These are phyloP conservation scores for Macrosiphum euphorbiae DNA, from an alignment of 2,888 invertebrate species.

Conservation along the genomic window DNA sequence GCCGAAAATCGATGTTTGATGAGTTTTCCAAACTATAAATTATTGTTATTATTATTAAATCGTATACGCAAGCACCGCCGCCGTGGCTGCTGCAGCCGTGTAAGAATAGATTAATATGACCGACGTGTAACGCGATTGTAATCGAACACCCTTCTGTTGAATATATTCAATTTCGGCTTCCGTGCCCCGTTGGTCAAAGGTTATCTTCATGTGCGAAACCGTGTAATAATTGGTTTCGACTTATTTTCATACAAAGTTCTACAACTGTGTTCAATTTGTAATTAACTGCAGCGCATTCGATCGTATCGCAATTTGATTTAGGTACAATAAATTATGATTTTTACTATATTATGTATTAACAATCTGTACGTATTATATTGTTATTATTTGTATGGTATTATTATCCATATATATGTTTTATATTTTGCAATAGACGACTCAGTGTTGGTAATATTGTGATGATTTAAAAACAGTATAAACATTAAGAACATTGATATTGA, in stretches of 20 bases:
- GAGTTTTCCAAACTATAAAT: slow-evolving; percentile 23
- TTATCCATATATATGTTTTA: background rate
- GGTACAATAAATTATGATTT: background rate
- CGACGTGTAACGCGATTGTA: background rate
- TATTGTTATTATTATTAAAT: slow-evolving; percentile 9
- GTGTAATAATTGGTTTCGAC: background rate
- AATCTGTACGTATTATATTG: background rate
- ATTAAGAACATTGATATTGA: background rate
- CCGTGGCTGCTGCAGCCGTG: background rate
- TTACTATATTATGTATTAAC: background rate
- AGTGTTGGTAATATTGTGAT: background rate
- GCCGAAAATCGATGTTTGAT: slow-evolving; percentile 34
- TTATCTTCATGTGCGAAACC: background rate
- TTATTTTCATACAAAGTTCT: background rate
- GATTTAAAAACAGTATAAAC: background rate
- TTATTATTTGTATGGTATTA: background rate
- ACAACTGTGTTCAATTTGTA: background rate
- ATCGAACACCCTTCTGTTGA: background rate
- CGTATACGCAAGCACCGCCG: background rate
- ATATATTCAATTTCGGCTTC: background rate
- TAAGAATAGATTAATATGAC: background rate
- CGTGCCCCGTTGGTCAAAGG: background rate
- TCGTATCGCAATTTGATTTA: background rate
- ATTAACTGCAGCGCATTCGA: background rate
- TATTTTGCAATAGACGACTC: background rate